phyloP scores from a whole-genome alignment of 2,113 vertebrate genomes.

The Lepidothrix coronata region DNA sequence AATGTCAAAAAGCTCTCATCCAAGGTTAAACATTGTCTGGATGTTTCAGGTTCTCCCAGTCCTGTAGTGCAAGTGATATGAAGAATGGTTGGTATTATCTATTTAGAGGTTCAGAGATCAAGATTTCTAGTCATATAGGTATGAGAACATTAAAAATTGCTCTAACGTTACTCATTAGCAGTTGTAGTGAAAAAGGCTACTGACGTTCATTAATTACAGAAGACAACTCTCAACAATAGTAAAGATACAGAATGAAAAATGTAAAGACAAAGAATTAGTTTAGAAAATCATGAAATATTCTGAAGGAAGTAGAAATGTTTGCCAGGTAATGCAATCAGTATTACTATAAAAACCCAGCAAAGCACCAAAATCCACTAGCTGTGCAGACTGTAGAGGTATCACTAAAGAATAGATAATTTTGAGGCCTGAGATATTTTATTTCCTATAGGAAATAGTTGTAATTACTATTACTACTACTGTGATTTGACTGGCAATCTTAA shows the following conservation, averaged over 20 bases:
- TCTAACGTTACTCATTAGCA: background rate
- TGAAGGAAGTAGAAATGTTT: background rate
- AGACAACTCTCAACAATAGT: background rate
- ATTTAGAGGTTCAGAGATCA: background rate
- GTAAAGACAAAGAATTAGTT: background rate
- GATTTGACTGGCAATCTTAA: background rate
- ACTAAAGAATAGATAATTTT: background rate
- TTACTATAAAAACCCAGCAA: background rate
- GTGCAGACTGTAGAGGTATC: background rate
- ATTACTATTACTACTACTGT: background rate
- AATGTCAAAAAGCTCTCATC: background rate
- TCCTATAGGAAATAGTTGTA: background rate
- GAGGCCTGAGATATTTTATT: background rate
- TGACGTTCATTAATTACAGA: background rate
- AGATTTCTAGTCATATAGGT: background rate
- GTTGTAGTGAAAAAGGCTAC: background rate
- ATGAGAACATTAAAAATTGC: background rate
- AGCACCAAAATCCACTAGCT: background rate
- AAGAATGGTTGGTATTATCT: background rate
- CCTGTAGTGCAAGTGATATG: background rate
- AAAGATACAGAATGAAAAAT: background rate
- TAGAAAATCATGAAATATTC: background rate
- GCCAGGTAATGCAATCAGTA: background rate
- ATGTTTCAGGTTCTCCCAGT: background rate
- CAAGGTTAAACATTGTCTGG: background rate